A percentile compares a stretch with the other conserved stretches of the same genome.
phyloP scores from a whole-genome alignment of 30 jellyfish, hydroid and myxozoan species.

The Cassiopea andromeda region DNA sequence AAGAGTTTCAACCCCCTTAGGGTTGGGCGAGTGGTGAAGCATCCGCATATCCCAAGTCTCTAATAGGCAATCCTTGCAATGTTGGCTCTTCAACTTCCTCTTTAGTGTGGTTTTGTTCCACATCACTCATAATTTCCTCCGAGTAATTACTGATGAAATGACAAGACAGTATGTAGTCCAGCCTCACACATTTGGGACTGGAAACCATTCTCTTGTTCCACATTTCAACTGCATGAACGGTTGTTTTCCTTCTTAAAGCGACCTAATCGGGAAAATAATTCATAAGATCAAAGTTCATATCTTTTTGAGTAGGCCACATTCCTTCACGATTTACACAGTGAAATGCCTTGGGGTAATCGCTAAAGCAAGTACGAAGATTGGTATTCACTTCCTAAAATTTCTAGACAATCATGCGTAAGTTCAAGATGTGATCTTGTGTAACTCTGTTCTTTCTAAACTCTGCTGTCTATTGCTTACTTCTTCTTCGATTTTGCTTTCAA shows the following conservation, averaged over 20 bases:
- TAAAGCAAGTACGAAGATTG: not conserved
- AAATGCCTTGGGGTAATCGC: not conserved
- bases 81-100: not conserved
- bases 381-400: not conserved
- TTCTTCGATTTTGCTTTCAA: not conserved
- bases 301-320: not conserved
- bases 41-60: not conserved
- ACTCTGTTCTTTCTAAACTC: slow-evolving; percentile 13
- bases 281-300: not conserved
- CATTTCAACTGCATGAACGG: not conserved
- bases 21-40: not conserved
- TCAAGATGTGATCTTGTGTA: not conserved
- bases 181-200: not conserved
- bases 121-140: not conserved
- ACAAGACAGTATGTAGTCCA: not conserved
- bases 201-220: not conserved
- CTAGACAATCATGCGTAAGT: not conserved
- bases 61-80: not conserved
- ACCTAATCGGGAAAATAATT: not conserved
- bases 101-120: not conserved
- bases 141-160: not conserved
- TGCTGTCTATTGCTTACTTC: slow-evolving; percentile 28
- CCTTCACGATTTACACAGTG: not conserved
- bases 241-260: not conserved
- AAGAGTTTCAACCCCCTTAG: not conserved